Evolutionary conservation across 2,797 vertebrate species (phyloP).

Genomic region (Lycodopsis pacificus): DNA sequence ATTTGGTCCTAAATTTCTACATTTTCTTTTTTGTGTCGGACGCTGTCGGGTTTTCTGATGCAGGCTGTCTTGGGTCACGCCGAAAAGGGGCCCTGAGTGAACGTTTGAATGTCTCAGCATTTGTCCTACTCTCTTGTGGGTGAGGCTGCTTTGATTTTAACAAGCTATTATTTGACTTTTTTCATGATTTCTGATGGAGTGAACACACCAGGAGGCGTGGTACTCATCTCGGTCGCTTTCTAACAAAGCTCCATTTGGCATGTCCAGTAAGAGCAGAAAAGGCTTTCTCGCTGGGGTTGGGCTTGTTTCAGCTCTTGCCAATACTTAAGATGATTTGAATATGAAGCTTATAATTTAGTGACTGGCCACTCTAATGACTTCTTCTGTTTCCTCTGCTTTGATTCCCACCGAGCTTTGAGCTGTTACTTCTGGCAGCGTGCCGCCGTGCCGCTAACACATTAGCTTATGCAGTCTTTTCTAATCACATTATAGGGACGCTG

Average conservation of each 20-base stretch:
- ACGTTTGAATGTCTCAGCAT: background rate
- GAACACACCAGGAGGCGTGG: background rate
- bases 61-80: background rate
- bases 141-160: background rate
- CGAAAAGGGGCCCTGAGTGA: background rate
- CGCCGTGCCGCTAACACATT: slow-evolving; percentile 10
- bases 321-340: slow-evolving; percentile 5
- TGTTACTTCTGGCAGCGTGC: slow-evolving; percentile 2
- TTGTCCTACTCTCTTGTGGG: background rate
- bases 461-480: slow-evolving; percentile 22
- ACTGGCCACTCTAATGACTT: background rate
- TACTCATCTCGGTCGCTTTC: background rate
- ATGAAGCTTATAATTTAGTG: slow-evolving; percentile 7
- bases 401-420: slow-evolving; percentile 12
- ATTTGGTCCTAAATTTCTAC: background rate
- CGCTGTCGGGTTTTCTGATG: background rate
- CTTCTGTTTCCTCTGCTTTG: slow-evolving; percentile 12
- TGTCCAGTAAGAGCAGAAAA: background rate
- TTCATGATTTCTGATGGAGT: background rate
- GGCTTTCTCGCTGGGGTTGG: background rate
- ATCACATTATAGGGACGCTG: slow-evolving; percentile 17
- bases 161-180: background rate
- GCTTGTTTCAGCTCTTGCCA: slow-evolving; percentile 3
- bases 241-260: slow-evolving; percentile 8
- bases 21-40: background rate